These are phyloP conservation scores for Psephotus haematonotus DNA, from an alignment of 2,113 vertebrate species.

Conservation along the genomic window DNA sequence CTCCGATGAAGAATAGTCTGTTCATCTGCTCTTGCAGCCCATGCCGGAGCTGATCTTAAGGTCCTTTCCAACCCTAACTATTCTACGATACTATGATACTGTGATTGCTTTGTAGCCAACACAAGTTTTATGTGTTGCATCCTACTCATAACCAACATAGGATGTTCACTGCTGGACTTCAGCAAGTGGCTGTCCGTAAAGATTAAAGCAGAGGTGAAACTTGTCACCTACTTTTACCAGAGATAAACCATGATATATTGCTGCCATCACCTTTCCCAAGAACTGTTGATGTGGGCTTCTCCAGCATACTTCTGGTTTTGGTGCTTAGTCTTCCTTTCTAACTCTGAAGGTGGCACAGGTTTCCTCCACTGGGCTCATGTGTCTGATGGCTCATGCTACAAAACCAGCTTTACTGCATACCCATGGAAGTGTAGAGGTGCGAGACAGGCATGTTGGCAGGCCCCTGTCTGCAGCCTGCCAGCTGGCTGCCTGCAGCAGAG, in stretches of 20 bases:
- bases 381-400: rapidly evolving
- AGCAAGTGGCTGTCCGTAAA: not conserved
- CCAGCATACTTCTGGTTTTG: not conserved
- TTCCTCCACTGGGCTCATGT: rapidly evolving
- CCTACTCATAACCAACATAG: not conserved
- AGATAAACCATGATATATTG: not conserved
- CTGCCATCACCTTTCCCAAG: not conserved
- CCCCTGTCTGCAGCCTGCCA: not conserved
- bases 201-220: not conserved
- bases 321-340: not conserved
- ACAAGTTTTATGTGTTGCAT: rapidly evolving
- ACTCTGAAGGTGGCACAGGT: not conserved
- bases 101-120: not conserved
- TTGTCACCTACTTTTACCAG: not conserved
- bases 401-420: not conserved
- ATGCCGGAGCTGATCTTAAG: not conserved
- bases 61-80: not conserved
- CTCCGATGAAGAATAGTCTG: not conserved
- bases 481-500: not conserved
- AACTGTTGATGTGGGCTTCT: not conserved
- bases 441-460: not conserved
- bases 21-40: not conserved
- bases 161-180: not conserved
- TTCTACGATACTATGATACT: not conserved
- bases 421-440: not conserved